phyloP scores from a whole-genome alignment of 2,888 invertebrate species.

The Odontocerum albicorne region DNA sequence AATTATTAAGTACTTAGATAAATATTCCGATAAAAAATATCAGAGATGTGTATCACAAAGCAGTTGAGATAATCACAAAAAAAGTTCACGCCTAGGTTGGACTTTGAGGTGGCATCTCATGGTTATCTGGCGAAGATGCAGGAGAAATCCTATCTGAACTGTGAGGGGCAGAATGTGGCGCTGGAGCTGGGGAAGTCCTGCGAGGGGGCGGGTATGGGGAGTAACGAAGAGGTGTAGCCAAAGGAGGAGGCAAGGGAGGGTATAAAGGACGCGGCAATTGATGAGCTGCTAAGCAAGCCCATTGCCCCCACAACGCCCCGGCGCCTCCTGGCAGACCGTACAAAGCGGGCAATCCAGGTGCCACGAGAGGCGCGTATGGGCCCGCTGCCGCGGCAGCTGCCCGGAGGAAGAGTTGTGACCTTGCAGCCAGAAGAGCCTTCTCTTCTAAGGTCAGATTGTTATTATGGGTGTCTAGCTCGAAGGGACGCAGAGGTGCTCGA shows the following conservation, averaged over 20 bases:
- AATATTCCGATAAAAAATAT: too few species aligned
- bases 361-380: conserved; percentile 57
- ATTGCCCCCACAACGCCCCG: conserved; percentile 67
- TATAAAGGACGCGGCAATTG: conserved; percentile 57
- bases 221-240: conserved; percentile 62
- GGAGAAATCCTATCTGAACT: conserved; percentile 54
- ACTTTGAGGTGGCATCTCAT: conserved; percentile 43
- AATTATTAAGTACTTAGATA: too few species aligned
- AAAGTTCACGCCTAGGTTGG: conserved; percentile 36
- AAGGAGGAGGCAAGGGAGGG: conserved; percentile 49
- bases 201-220: conserved; percentile 60
- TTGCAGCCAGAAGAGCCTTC: conserved; percentile 74
- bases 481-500: conserved; percentile 74
- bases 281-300: conserved; percentile 69
- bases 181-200: conserved; percentile 44
- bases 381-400: conserved; percentile 68
- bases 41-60: conserved; percentile 6
- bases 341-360: conserved; percentile 42
- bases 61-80: not conserved
- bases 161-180: conserved; percentile 41
- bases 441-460: conserved; percentile 75
- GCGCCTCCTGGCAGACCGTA: conserved; percentile 51
- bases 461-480: conserved; percentile 71
- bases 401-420: conserved; percentile 73
- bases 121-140: conserved; percentile 62